Conservation (phyloP, 2,113 vertebrate genomes). For the Scytalopus superciliaris region DNA sequence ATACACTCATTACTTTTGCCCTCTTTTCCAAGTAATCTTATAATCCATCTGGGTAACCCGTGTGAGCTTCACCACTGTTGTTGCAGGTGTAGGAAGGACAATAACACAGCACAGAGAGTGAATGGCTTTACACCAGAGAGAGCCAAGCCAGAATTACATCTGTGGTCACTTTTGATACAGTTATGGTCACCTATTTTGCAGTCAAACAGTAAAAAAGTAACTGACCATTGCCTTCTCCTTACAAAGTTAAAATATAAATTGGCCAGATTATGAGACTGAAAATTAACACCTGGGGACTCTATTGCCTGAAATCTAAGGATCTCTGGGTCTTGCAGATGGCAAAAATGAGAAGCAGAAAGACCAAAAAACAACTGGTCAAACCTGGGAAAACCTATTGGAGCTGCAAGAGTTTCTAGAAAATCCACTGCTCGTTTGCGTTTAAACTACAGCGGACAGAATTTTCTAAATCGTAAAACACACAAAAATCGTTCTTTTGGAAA, state of each 20-base stretch:
- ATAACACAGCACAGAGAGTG: neutral
- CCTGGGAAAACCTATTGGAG: neutral
- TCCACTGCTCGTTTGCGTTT: neutral
- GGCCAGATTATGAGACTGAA: neutral
- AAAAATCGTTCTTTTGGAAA: neutral
- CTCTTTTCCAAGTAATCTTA: neutral
- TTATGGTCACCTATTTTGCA: neutral
- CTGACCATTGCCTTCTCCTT: neutral
- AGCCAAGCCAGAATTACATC: neutral
- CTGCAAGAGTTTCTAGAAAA: neutral
- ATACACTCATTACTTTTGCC: neutral
- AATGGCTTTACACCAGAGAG: neutral
- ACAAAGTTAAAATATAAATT: neutral
- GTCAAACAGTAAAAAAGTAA: neutral
- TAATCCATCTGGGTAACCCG: neutral
- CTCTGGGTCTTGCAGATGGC: neutral
- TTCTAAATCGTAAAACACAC: accelerated
- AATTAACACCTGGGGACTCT: neutral
- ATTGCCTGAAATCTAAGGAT: neutral
- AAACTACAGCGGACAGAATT: neutral
- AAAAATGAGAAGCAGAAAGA: neutral
- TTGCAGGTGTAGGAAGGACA: neutral
- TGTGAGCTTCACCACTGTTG: neutral
- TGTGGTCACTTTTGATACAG: neutral
- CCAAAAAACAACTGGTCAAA: neutral